A percentile compares a stretch with the other conserved stretches of the same genome.
Evolutionary conservation across 2,888 invertebrate genomes (phyloP).

Genomic region (Ethmia dodecea): DNA sequence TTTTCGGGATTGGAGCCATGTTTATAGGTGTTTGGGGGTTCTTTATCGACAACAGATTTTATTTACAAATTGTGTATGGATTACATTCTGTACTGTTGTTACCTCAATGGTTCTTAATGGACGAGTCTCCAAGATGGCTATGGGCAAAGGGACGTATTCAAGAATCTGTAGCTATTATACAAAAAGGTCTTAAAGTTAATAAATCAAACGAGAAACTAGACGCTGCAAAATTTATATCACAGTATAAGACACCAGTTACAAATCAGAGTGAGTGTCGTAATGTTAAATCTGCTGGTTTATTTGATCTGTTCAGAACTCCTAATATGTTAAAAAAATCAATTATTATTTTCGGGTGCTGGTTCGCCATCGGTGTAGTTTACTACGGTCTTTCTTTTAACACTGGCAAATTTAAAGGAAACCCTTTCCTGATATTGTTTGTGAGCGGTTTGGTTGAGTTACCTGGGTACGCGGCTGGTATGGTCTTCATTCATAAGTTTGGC

Average conservation of each 20-base stretch:
- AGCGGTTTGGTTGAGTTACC: slow-evolving; percentile 89
- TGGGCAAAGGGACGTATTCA: slow-evolving; percentile 88
- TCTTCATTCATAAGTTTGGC: slow-evolving; percentile 86
- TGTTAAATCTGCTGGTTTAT: slow-evolving; percentile 80
- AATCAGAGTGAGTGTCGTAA: too few relatives aligned
- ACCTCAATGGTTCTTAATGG: slow-evolving; percentile 90
- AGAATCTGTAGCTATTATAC: slow-evolving; percentile 85
- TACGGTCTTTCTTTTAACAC: slow-evolving; percentile 90
- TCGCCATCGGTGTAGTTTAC: slow-evolving; percentile 91
- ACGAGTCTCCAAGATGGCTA: slow-evolving; percentile 92
- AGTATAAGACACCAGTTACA: slow-evolving; percentile 73
- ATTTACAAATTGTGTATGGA: slow-evolving; percentile 87
- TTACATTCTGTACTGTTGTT: slow-evolving; percentile 84
- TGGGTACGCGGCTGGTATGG: slow-evolving; percentile 84
- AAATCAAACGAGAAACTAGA: slow-evolving; percentile 80
- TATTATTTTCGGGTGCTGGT: slow-evolving; percentile 90
- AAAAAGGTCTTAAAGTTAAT: slow-evolving; percentile 85
- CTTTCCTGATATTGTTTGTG: slow-evolving; percentile 87
- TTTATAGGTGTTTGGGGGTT: slow-evolving; percentile 89
- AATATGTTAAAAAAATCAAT: slow-evolving; percentile 86
- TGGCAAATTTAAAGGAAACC: slow-evolving; percentile 87
- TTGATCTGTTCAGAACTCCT: slow-evolving; percentile 87
- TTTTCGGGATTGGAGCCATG: slow-evolving; percentile 89
- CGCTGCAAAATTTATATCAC: slow-evolving; percentile 79
- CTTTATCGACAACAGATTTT: slow-evolving; percentile 83